Evolutionary conservation across 2,888 invertebrate genomes (phyloP).

Genomic region (Brenthis hecate): DNA sequence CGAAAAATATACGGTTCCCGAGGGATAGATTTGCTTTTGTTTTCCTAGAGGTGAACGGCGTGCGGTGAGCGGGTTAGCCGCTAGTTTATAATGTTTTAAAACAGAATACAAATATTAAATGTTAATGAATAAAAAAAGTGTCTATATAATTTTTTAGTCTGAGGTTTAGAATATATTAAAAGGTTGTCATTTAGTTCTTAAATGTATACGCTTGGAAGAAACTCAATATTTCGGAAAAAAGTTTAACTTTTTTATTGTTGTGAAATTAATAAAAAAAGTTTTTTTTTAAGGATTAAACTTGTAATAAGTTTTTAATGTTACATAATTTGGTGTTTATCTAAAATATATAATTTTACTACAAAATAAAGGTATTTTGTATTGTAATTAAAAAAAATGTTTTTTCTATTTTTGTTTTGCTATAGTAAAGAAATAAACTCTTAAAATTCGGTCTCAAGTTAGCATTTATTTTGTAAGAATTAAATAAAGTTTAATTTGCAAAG

Average conservation of each 20-base stretch:
- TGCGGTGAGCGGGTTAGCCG: no score
- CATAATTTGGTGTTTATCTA: no score
- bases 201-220: slow-evolving; percentile 12
- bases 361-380: no score
- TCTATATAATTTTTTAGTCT: slow-evolving; percentile 1
- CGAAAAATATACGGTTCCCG: no score
- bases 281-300: background rate
- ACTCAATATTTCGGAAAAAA: slow-evolving; percentile 3
- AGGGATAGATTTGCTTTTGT: no score
- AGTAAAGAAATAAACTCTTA: slow-evolving; percentile 14
- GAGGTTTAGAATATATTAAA: slow-evolving; percentile 3
- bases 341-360: no score
- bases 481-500: slow-evolving; percentile 41
- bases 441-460: slow-evolving; percentile 49
- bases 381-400: no score
- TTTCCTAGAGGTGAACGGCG: no score
- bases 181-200: slow-evolving; percentile 20
- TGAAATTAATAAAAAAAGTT: background rate
- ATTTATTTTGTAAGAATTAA: slow-evolving; percentile 47
- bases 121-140: no score
- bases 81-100: no score
- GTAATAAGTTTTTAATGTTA: no score
- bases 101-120: no score
- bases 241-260: background rate
- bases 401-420: slow-evolving; percentile 2